Base-by-base conservation (phyloP, 2,113 vertebrate species). In the Epinephelus cyanopodus region DNA sequence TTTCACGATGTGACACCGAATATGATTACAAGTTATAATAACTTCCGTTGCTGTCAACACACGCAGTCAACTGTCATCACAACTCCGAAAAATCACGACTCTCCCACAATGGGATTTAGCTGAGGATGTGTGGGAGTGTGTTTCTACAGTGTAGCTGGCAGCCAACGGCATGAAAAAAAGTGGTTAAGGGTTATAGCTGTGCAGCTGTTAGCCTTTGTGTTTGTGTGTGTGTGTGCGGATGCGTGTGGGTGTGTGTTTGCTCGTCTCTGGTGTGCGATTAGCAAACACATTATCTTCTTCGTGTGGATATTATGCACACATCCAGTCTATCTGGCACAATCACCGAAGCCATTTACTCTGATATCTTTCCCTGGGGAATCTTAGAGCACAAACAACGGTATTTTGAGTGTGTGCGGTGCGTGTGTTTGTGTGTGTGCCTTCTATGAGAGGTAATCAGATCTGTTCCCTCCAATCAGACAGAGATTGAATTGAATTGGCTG, bases 311-410 rank as follows among this genome's bases (percentile, higher is more conserved):
- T 92, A 90, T 91, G 91, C 92, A 90, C 89, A 92, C 85, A 92
- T 93, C 84, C 89, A 92, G 89, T 94, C 91, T 92, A 90, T 94
- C 93, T 89, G 90, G 88, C 87, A 90, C 93, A 89, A 94, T 94
- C 91, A 92, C 87, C 9, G 57, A 81, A 84, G 77, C 83, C 90
- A 92, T 94, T 93, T 90, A 88, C 86, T 83, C 42, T 39, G 68
- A 90, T 87, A 93, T 93, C 82, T 86, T 71, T 82, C 93, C 91
- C 90, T n/a, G 52, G 87, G 88, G 92, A 89, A 79, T 85, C 77
- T 82, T 82, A 56, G 69, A 87, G 82, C 89, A 77, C 92, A 91
- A 91, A 91, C 83, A 92, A 79, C 42, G 6, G 85, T 71, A 77
- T 86, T 90, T 90, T 81, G 57, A 61, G 63, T 77, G 68, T 71